phyloP scores from a whole-genome alignment of 1,140 invertebrate species.

The Scaptomyza montana region DNA sequence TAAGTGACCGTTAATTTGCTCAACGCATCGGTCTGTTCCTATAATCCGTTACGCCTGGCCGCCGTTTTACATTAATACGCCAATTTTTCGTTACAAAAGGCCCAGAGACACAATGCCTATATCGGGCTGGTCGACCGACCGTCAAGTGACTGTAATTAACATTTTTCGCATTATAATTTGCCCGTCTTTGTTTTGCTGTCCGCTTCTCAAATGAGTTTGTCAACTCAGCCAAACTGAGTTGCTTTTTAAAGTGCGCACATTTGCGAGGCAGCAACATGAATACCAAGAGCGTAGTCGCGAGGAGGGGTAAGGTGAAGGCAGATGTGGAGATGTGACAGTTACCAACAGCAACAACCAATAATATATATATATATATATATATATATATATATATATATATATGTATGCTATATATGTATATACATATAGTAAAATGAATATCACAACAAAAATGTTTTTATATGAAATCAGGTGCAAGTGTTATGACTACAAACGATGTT shows the following conservation, averaged over 20 bases:
- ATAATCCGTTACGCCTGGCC: conserved; percentile 75
- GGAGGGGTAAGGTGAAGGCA: not conserved
- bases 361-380: too few relatives aligned
- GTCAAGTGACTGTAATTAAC: conserved; percentile 71
- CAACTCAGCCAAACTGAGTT: conserved; percentile 40
- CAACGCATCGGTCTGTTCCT: conserved; percentile 53
- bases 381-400: too few relatives aligned
- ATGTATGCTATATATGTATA: too few relatives aligned
- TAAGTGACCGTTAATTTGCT: conserved; percentile 73
- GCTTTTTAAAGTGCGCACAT: conserved; percentile 72
- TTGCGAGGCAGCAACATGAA: conserved; percentile 41
- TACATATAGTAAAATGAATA: conserved; percentile 29
- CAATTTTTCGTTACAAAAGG: conserved; percentile 67
- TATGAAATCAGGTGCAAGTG: not conserved
- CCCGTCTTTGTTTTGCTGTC: conserved; percentile 63
- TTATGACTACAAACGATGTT: not conserved
- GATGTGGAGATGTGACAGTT: conserved; percentile 27
- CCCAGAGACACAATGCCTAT: conserved; percentile 50
- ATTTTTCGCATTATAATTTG: conserved; percentile 79
- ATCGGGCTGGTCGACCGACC: conserved; percentile 5
- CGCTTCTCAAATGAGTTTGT: conserved; percentile 34
- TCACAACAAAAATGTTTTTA: conserved; percentile 47
- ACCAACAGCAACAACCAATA: conserved; percentile 4
- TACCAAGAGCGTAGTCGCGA: not conserved
- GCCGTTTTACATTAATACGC: conserved; percentile 70